Evolutionary conservation across 2,888 invertebrate species (phyloP), one percentile per base, ranked within the genome.

Genomic region (Harpalus rubripes): DNA sequence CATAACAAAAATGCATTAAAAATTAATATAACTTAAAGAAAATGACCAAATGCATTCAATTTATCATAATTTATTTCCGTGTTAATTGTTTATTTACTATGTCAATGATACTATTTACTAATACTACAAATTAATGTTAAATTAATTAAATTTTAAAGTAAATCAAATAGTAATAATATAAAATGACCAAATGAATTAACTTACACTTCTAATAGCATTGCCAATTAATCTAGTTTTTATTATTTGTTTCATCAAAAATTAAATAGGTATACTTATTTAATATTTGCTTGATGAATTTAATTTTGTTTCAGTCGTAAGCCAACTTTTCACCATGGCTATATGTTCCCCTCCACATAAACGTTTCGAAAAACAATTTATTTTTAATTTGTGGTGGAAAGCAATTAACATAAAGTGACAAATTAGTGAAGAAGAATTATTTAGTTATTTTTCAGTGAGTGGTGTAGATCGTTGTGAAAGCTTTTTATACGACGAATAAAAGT

Each of bases 141-240:
- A 52, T 52, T 52, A 52, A 52, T 26, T 16, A 32, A 72, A 74
- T 44, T 74, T 74, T 44, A 44, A 44, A 44, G 10, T 74, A 74
- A 41, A 41, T 74, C 72, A 68, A 68, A 68, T 7, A 52, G 58
- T 32, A 58, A 58, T 78, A 15, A 78, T 32, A 22, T 58, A 32
- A 78, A 78, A 78, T 58, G 58, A 78, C 78, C n/a, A 56, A 26
- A 78, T 58, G 56, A 58, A 78, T 78, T 78, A 78, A 58, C 78
- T 26, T 10, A 58, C 8, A 12, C 7, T 18, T 61, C 63, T 81
- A 81, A 81, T 81, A 61, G 81, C 7, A 8, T 44, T 44, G 18
- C 41, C 52, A 41, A 81, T 81, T 81, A 81, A 81, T 81, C 81
- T 52, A 81, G 44, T 65, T 81, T 18, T 81, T 44, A 81, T 81